Evolutionary conservation across 2,888 invertebrate species (phyloP).

Genomic region (Taenaris catops): DNA sequence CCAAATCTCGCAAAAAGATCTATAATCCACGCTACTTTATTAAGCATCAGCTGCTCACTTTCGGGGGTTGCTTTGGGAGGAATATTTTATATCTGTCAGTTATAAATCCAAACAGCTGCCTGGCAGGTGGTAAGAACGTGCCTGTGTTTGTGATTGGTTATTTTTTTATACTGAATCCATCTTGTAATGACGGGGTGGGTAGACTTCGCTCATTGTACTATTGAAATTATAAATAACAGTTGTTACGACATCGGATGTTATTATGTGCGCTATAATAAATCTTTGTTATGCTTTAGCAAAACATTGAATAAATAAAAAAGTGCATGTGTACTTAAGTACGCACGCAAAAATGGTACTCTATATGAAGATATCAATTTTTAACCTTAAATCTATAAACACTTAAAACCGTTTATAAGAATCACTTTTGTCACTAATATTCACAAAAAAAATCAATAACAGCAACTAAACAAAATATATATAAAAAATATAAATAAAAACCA

Average conservation of each 20-base stretch:
- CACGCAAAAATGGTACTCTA: too few relatives aligned
- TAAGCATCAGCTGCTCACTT: conserved; percentile 52
- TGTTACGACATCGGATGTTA: background rate
- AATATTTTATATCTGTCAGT: conserved; percentile 55
- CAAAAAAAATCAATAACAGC: too few relatives aligned
- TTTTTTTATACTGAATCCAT: conserved; percentile 28
- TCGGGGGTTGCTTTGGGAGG: conserved; percentile 42
- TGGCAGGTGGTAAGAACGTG: conserved; percentile 65
- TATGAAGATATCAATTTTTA: too few relatives aligned
- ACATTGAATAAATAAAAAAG: too few relatives aligned
- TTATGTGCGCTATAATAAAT: too few relatives aligned
- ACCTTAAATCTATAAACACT: too few relatives aligned
- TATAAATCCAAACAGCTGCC: conserved; percentile 63
- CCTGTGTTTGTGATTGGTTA: conserved; percentile 39
- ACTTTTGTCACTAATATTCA: too few relatives aligned
- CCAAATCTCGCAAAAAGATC: conserved; percentile 2
- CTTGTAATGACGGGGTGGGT: conserved; percentile 26
- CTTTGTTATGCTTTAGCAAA: background rate
- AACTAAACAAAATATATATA: too few relatives aligned
- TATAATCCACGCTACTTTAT: conserved; percentile 26
- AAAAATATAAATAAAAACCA: too few relatives aligned
- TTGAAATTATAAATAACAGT: conserved; percentile 24
- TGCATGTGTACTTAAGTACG: too few relatives aligned
- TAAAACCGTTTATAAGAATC: too few relatives aligned
- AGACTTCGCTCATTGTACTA: conserved; percentile 32